Conservation (phyloP, 2,888 invertebrate genomes). For the Tetranychus truncatus region DNA sequence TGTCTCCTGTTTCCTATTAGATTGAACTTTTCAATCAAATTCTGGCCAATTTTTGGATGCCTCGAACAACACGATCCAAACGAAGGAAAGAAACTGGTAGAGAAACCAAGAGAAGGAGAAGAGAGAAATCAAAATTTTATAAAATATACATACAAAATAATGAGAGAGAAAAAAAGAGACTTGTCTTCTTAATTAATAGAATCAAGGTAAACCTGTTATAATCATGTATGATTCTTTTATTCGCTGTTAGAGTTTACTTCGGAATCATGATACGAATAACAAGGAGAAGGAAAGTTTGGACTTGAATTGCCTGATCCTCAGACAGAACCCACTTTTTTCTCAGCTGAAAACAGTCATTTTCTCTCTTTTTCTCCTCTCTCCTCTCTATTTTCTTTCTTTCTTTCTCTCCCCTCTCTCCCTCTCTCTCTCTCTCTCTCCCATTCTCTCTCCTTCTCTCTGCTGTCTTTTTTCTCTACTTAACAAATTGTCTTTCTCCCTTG, state of each 20-base stretch:
- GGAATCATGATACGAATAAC: background rate
- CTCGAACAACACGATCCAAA: too few relatives aligned
- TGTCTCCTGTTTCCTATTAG: too few relatives aligned
- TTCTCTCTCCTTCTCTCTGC: conserved; percentile 2
- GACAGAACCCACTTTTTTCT: background rate
- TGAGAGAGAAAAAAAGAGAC: too few relatives aligned
- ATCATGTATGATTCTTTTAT: too few relatives aligned
- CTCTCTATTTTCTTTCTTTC: background rate
- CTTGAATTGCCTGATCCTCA: background rate
- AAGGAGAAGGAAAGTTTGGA: background rate
- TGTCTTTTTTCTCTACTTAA: background rate
- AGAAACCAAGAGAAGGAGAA: too few relatives aligned
- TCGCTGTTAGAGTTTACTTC: background rate
- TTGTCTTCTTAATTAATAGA: too few relatives aligned
- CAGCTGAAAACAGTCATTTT: background rate
- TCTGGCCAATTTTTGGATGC: too few relatives aligned
- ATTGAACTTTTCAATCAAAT: too few relatives aligned
- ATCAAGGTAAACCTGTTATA: too few relatives aligned
- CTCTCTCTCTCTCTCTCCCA: background rate
- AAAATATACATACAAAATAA: too few relatives aligned
- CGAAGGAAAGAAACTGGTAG: too few relatives aligned
- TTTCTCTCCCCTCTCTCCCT: background rate
- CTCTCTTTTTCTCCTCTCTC: background rate
- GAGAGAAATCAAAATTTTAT: too few relatives aligned
- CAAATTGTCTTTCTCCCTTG: background rate